A percentile compares a stretch with the other conserved stretches of the same genome.
Conservation (phyloP, 2,888 invertebrate genomes). For the Rotaria socialis region DNA sequence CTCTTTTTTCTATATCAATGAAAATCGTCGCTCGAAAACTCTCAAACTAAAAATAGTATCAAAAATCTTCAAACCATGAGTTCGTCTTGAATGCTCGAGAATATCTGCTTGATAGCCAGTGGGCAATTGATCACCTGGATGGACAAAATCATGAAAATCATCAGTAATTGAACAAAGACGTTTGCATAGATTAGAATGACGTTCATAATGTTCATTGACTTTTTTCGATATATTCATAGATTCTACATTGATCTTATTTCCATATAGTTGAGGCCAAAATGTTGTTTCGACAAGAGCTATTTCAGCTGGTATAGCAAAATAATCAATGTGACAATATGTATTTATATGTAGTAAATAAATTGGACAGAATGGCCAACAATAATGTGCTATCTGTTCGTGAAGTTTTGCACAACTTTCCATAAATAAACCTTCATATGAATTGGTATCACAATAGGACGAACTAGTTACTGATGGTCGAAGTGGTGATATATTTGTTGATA, state of each 20-base stretch:
- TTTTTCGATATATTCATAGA: conserved; percentile 6
- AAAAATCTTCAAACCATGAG: background rate
- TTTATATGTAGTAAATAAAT: conserved; percentile 21
- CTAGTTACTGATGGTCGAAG: background rate
- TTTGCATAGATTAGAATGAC: background rate
- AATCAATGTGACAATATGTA: conserved; percentile 3
- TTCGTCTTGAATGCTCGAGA: conserved; percentile 3
- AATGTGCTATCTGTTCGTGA: background rate
- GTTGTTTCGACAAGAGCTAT: conserved; percentile 9
- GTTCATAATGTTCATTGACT: background rate
- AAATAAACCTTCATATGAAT: background rate
- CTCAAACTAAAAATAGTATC: too few species aligned
- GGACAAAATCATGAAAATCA: conserved; percentile 23
- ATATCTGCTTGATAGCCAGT: conserved; percentile 21
- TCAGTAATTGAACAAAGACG: background rate
- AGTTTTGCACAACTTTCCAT: background rate
- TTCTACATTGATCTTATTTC: background rate
- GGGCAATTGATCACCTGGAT: conserved; percentile 1
- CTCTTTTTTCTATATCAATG: too few species aligned
- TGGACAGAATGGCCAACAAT: background rate
- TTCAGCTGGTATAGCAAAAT: background rate
- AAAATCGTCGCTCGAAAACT: too few species aligned
- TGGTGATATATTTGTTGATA: background rate
- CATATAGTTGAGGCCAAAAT: background rate
- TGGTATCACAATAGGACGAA: background rate